Base-by-base conservation (phyloP, 1,140 invertebrate genomes). In the Laupala kohalensis region DNA sequence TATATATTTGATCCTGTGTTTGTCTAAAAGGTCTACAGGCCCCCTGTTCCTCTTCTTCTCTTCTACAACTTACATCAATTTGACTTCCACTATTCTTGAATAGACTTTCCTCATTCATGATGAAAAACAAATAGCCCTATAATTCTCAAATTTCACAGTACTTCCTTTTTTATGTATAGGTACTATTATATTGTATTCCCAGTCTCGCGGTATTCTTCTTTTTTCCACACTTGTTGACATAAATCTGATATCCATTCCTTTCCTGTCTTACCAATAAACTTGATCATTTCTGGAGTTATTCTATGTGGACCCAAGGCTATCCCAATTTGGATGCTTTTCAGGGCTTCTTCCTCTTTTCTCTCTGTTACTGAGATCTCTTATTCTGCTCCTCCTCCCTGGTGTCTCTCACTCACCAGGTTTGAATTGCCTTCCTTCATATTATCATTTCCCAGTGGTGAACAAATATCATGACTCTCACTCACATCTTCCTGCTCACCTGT, bases 261-360 rank as follows among this genome's bases (percentile, higher is more conserved):
- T 9, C 70, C 71, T 26, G 6, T 13, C 53, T 30, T 63, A 24
- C 23, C 70, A 25, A 64, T 27, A n/a, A 64, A 66, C 62, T 74
- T 74, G 2, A 74, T n/a, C 66, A 67, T 71, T 66, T 74, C 73
- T 2, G 70, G 24, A 13, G 19, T 72, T 72, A 74, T 66, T 15
- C 64, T 30, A 62, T 72, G 70, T 25, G 71, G 70, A 53, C 27
- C 29, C 53, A 30, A 12, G 30, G 66, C 25, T 71, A 62, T 67
- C 15, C 65, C 25, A 67, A 69, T 64, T 72, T 72, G 53, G 2
- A 25, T 37, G 6, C 65, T 53, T 67, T 72, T 27, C 19, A 64
- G 24, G 23, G 65, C 25, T 26, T 25, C 26, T 67, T 25, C 65
- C 25, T 25, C n/a, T 15, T 4, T 25, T 64, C 12, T 26, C 19